Conservation (phyloP, 2,797 vertebrate genomes). For the Danio aesculapii region DNA sequence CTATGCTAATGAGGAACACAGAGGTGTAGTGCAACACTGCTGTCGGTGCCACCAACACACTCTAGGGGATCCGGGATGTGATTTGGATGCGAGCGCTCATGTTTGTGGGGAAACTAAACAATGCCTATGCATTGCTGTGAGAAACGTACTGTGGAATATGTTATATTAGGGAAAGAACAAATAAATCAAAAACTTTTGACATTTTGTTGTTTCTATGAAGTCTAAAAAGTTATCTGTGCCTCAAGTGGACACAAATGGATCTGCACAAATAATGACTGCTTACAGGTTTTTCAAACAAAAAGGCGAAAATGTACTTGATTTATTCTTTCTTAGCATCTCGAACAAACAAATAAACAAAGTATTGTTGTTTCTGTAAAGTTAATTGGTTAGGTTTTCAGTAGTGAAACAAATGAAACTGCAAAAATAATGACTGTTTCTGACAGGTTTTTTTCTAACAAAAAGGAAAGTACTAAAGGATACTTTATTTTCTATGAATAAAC, state of each 20-base stretch:
- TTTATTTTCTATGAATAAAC: too few relatives aligned
- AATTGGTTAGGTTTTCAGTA: too few relatives aligned
- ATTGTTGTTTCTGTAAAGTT: too few relatives aligned
- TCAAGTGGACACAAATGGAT: background rate
- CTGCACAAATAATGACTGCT: background rate
- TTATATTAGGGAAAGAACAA: background rate
- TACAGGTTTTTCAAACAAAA: background rate
- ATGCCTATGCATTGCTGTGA: background rate
- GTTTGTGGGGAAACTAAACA: slow-evolving; percentile 18
- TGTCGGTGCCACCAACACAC: slow-evolving; percentile 48
- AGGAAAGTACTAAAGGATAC: too few relatives aligned
- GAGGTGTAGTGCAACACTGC: slow-evolving; percentile 57
- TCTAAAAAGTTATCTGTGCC: background rate
- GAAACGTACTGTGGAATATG: background rate
- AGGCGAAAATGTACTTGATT: too few relatives aligned
- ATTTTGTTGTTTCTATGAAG: background rate
- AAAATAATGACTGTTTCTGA: too few relatives aligned
- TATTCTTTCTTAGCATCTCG: too few relatives aligned
- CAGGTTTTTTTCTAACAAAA: too few relatives aligned
- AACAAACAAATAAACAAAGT: too few relatives aligned
- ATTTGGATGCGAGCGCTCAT: slow-evolving; percentile 28
- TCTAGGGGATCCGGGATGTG: slow-evolving; percentile 55
- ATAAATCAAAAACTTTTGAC: background rate
- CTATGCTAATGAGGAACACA: slow-evolving; percentile 66
- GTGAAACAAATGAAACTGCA: too few relatives aligned